These are phyloP conservation scores for Teleogryllus occipitalis DNA, from an alignment of 1,140 invertebrate genomes.

Conservation along the genomic window DNA sequence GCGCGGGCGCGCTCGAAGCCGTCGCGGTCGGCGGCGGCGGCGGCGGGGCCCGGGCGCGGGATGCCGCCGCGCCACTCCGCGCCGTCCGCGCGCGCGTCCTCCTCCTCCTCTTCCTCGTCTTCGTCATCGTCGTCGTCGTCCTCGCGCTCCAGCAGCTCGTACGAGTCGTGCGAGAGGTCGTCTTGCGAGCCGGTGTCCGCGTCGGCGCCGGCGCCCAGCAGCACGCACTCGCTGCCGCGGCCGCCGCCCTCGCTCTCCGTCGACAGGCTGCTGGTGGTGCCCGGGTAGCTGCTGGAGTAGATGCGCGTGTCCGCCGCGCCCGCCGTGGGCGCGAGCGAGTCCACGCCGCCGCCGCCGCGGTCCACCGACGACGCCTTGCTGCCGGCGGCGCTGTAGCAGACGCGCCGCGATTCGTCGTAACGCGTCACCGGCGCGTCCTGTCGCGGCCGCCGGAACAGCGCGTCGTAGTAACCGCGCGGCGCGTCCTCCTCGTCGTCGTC, in stretches of 20 bases:
- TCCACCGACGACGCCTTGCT: conserved; percentile 30
- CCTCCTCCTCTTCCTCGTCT: conserved; percentile 19
- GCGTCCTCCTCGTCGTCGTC: neutral
- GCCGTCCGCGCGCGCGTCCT: neutral
- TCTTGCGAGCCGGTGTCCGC: conserved; percentile 40
- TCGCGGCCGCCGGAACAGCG: conserved; percentile 26
- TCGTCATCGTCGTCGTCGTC: conserved; percentile 23
- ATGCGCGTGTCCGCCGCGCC: conserved; percentile 52
- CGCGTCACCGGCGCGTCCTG: conserved; percentile 65
- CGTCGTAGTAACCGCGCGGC: conserved; percentile 16
- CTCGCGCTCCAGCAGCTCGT: conserved; percentile 63
- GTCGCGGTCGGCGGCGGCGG: neutral
- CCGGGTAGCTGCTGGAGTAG: conserved; percentile 77
- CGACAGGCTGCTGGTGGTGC: conserved; percentile 53
- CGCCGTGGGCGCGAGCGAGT: too few species aligned
- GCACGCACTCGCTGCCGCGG: conserved; percentile 31
- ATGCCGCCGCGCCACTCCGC: conserved; percentile 7
- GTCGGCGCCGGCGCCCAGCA: conserved; percentile 11
- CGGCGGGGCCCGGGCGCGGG: neutral
- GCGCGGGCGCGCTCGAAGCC: neutral
- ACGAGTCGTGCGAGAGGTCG: conserved; percentile 80
- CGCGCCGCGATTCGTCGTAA: conserved; percentile 53
- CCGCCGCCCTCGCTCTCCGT: conserved; percentile 49
- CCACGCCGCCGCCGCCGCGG: conserved; percentile 22
- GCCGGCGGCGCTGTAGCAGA: conserved; percentile 26